A percentile compares a stretch with the other conserved stretches of the same genome.
Evolutionary conservation across 2,888 invertebrate species (phyloP).

Genomic region (Tenthredo scrophulariae): DNA sequence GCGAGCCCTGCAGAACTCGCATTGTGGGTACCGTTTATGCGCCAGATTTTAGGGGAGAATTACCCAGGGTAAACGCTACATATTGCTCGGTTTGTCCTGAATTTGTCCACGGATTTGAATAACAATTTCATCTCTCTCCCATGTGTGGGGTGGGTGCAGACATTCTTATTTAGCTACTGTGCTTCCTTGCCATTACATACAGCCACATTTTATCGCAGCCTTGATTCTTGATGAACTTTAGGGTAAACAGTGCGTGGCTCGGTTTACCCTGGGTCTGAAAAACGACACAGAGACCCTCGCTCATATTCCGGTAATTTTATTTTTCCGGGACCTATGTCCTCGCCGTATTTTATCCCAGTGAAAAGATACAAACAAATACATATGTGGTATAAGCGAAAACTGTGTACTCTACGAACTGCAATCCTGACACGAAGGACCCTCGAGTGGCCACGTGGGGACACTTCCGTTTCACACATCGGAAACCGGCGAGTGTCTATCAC

Average conservation of each 20-base stretch:
- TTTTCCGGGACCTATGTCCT: background rate
- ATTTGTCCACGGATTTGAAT: slow-evolving; percentile 75
- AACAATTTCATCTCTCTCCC: slow-evolving; percentile 63
- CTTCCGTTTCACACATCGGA: slow-evolving; percentile 58
- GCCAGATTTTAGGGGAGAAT: slow-evolving; percentile 62
- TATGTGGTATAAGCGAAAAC: background rate
- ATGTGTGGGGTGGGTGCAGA: background rate
- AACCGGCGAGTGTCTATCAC: background rate
- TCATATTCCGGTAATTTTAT: background rate
- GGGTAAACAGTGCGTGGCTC: background rate
- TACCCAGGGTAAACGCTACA: slow-evolving; percentile 76
- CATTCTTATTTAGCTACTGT: background rate
- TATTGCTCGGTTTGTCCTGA: slow-evolving; percentile 76
- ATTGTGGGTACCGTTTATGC: slow-evolving; percentile 40
- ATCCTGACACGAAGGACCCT: slow-evolving; percentile 71
- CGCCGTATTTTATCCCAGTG: background rate
- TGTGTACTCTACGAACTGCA: background rate
- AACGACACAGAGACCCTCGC: background rate
- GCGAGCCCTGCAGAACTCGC: slow-evolving; percentile 5
- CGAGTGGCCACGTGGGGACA: slow-evolving; percentile 70
- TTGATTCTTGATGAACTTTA: background rate
- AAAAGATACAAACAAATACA: background rate
- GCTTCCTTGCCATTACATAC: background rate
- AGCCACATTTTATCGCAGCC: background rate
- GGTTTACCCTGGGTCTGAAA: too few species aligned